Evolutionary conservation across 2,113 vertebrate species (phyloP), one percentile per base, ranked within the genome.

Genomic region (Rhynchopsitta pachyrhyncha): DNA sequence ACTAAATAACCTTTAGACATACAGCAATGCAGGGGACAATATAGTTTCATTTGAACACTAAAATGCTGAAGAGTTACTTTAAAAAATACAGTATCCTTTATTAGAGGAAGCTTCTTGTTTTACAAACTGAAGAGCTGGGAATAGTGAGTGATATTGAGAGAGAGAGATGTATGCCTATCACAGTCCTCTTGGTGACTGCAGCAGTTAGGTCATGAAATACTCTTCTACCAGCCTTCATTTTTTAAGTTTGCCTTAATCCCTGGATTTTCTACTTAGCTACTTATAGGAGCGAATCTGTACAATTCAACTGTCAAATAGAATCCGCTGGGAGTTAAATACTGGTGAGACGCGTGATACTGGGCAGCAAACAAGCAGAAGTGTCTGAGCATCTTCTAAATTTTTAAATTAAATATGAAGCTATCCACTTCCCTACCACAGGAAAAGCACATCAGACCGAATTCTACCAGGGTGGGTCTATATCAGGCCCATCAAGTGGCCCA

Each of bases 231-330:
- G 33, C 37, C n/a, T 79, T 42, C 24, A 9, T 44, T 93, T 92
- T 63, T 47, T 4, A 69, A 62, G 13, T 28, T 4, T 69, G 49
- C 31, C 87, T 93, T 88, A 70, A 74, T 80, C 63, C 88, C 79
- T 77, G 79, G 37, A 59, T 87, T 92, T 95, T 84, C 86, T 91
- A 53, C 75, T 76, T 79, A 82, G 67, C 78, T 68, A 39, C 63
- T 93, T 90, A 53, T 49, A 67, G 84, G 62, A 94, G 49, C 5
- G 0, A 91, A 91, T 80, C 77, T 80, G 8, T 68, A 47, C 90
- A 94, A 50, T 49, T 88, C 35, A 57, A 1, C 31, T 71, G 35
- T 84, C 33, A 68, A 53, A 71, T 44, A 4, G 13, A 64, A 74
- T 46, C 82, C 59, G 2, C 10, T 63, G 60, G 47, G 70, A 84